phyloP scores from a whole-genome alignment of 2,888 invertebrate genomes.

The Sminthurinus aureus region DNA sequence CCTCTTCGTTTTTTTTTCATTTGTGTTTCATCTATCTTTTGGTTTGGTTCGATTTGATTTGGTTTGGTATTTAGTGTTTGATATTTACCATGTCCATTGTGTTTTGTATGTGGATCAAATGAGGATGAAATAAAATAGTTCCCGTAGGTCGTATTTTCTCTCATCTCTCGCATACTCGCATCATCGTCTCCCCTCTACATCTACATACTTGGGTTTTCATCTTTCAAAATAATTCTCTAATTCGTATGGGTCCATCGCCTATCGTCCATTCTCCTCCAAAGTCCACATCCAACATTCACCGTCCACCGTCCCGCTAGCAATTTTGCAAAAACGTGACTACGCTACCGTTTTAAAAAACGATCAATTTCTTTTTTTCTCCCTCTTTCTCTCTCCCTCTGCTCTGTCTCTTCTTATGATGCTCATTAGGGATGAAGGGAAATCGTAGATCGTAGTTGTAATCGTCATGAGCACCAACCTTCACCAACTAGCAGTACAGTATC shows the following conservation, averaged over 20 bases:
- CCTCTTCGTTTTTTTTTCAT: too few relatives aligned
- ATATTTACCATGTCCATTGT: too few relatives aligned
- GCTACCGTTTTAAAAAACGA: slow-evolving; percentile 50
- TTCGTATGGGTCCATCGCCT: background rate
- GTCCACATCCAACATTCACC: background rate
- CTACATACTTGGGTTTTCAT: background rate
- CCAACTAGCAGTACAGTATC: too few relatives aligned
- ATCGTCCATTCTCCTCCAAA: too few relatives aligned
- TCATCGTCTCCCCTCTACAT: background rate
- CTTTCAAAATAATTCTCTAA: background rate
- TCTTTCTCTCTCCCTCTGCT: background rate
- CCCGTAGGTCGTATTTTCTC: background rate
- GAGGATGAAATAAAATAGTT: background rate
- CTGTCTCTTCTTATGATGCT: slow-evolving; percentile 20
- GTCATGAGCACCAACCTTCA: background rate
- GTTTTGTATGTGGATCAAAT: too few relatives aligned
- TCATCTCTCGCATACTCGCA: background rate
- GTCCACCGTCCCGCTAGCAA: slow-evolving; percentile 19
- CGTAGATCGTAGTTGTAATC: background rate
- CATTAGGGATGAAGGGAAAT: slow-evolving; percentile 9
- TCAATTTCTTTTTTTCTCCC: slow-evolving; percentile 43
- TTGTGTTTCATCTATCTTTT: too few relatives aligned
- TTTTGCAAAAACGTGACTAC: slow-evolving; percentile 46
- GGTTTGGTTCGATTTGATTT: too few relatives aligned
- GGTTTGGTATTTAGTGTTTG: too few relatives aligned